Base-by-base conservation (phyloP, 1,140 invertebrate genomes). In the Linepithema humile region DNA sequence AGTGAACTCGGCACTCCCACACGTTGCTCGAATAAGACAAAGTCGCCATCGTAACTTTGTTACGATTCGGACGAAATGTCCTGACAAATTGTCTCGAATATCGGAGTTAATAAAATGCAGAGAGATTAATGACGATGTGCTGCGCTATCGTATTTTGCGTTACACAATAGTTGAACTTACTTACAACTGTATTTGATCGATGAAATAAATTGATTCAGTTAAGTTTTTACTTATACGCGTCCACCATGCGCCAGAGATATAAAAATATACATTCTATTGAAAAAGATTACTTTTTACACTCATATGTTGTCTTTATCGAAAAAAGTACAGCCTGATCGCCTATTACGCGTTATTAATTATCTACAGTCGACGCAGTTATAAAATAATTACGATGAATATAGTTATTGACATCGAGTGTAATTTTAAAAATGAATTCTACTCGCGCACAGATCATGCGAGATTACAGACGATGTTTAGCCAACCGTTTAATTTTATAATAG, bases 321-420 rank as follows among this genome's bases (percentile, higher is more conserved):
- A 15, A 3, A 48, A 2, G 43, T 4, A 50, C 29, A 9, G 29
- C 29, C 48, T 9, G 29, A 70, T 50, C 4, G 7, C 50, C 32
- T 70, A 4, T 70, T 35, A 32, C 10, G n/a, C n/a, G 32, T 50
- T 48, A 70, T 70, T 50, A 32, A 70, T 4, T 70, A 32, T 17
- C 26, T 15, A 9, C n/a, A 12, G n/a, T n/a, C 20, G 9, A 2
- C n/a, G 10, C 15, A 70, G n/a, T 70, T 50, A 4, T 38, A 32
- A 53, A 53, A 53, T 70, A 70, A 70, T 70, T 50, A 53, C 23
- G 45, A 70, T n/a, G n/a, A 9, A 70, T 53, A 70, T 35, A 50
- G 29, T 12, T 70, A 12, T 70, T 53, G 45, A 35, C 45, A 35
- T 53, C 45, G n/a, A 53, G 6, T 29, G 9, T 53, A 70, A 32